Percentiles rank a stretch among this genome's conserved stretches.
These are phyloP conservation scores for Paratrypauchen microcephalus DNA, from an alignment of 2,797 vertebrate genomes.

Conservation along the genomic window DNA sequence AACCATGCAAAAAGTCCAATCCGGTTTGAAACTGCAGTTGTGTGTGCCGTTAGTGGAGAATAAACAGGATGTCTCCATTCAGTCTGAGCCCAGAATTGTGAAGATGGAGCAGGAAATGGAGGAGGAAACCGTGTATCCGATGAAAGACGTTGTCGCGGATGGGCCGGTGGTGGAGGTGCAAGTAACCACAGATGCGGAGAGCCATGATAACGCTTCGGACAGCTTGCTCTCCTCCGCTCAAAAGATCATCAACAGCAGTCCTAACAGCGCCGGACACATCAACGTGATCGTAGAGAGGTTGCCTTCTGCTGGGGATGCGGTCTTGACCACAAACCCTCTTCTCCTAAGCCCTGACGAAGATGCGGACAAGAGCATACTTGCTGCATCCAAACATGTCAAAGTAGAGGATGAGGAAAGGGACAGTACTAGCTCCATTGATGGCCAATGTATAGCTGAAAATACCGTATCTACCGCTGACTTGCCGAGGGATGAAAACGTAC, in stretches of 20 bases:
- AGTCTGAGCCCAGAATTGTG: conserved; percentile 39
- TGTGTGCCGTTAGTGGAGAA: conserved; percentile 69
- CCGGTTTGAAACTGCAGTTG: conserved; percentile 82
- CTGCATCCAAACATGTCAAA: conserved; percentile 50
- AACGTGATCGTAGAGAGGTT: conserved; percentile 98
- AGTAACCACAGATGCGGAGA: conserved; percentile 75
- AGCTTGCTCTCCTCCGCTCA: conserved; percentile 94
- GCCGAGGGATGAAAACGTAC: conserved; percentile 85
- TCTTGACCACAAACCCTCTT: conserved; percentile 80
- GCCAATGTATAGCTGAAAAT: conserved; percentile 16
- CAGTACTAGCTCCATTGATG: conserved; percentile 33
- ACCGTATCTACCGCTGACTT: conserved; percentile 26
- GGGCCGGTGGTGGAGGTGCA: conserved; percentile 79
- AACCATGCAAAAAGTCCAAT: conserved; percentile 60
- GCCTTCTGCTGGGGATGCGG: conserved; percentile 85
- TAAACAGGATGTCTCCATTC: conserved; percentile 38
- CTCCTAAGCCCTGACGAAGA: conserved; percentile 77
- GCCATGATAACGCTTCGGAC: conserved; percentile 62
- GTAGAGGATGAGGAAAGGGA: conserved; percentile 73
- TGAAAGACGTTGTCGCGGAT: conserved; percentile 71
- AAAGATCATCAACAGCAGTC: conserved; percentile 92
- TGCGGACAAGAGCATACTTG: conserved; percentile 69
- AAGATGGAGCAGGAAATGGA: conserved; percentile 12
- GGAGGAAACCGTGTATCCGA: conserved; percentile 47
- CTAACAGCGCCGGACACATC: conserved; percentile 87